Base-by-base conservation (phyloP, 2,888 invertebrate species). In the Acanthoscelides obtectus region DNA sequence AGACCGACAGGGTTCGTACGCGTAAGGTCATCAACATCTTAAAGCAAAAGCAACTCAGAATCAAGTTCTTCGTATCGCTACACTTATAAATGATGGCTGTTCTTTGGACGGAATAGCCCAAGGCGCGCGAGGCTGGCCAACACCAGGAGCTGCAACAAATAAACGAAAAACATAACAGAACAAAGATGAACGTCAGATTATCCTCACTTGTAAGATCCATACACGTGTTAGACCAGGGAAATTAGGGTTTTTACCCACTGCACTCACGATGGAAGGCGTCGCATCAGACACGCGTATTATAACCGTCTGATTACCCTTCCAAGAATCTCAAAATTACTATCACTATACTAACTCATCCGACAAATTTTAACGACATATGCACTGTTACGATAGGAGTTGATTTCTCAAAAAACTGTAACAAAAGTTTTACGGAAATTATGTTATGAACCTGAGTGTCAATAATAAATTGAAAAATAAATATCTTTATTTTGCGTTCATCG, bases 111-210 rank as follows among this genome's bases (percentile, higher is more conserved):
- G 22, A 79, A 79, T 82, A 73, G 82, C 83, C 81, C 79, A 75
- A 78, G 83, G 83, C 83, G 80, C 80, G 80, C 81, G 81, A 83
- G 83, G 82, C 83, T 83, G 80, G 79, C 83, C 78, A 85, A 85
- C 84, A 85, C 84, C 84, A 82, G 84, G 83, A 84, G 84, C 84
- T 84, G 83, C 82, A 82, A 81, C 82, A 81, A 84, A 84, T 84
- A 84, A 85, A 84, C 82, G 83, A 84, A 84, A 84, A 84, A 83
- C 79, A 79, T 78, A 81, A 81, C 81, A 80, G 81, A 83, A 83
- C 83, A 83, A 82, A 84, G 83, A 83, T 83, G 83, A 83, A 83
- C 66, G 81, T 81, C 81, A 82, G 83, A 84, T 84, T 84, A 84
- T 83, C 82, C 82, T 82, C 81, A 82, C 82, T 83, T 81, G 77